Base-by-base conservation (phyloP, 2,888 invertebrate species). In the Lasioglossum vierecki region DNA sequence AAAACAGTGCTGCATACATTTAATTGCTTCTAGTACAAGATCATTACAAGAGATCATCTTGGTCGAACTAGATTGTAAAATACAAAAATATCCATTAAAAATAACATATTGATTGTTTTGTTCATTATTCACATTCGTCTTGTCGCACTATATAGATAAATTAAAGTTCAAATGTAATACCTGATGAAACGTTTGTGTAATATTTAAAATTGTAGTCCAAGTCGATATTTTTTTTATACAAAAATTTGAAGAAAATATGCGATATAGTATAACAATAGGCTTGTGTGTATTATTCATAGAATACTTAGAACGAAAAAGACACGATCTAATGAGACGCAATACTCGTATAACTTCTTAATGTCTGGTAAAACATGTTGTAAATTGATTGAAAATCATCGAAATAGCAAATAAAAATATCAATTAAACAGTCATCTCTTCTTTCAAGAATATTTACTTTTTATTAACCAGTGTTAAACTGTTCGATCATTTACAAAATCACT, bases 91-190 rank as follows among this genome's bases (percentile, higher is more conserved):
- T 74, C n/a, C 68, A 30, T 76, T 75, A 46, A 79, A 63, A 63
- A 49, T 70, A 70, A 70, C 53, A 22, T 74, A 63, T 83, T 46
- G 41, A 49, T 72, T 41, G 18, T 76, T 84, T 81, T 90, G 90
- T 89, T 88, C 85, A 88, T 84, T 89, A 89, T 90, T 90, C 88
- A 90, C 85, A 88, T 88, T 88, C 85, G 74, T 82, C 82, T 79
- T 79, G 63, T 44, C 68, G 53, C 74, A 71, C 83, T 79, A 74
- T 57, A 66, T 68, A 85, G 70, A 53, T 74, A 39, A 77, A 80
- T 84, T 74, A 70, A 82, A 87, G 83, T 83, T 88, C 72, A 85
- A 88, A 88, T 35, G 11, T 84, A 86, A 83, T 84, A 86, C 80
- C 74, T 83, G 76, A 86, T 30, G 63, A 83, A 53, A 87, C 70